Conservation (phyloP, 2,113 vertebrate species). For the Variabilichromis moorii region DNA sequence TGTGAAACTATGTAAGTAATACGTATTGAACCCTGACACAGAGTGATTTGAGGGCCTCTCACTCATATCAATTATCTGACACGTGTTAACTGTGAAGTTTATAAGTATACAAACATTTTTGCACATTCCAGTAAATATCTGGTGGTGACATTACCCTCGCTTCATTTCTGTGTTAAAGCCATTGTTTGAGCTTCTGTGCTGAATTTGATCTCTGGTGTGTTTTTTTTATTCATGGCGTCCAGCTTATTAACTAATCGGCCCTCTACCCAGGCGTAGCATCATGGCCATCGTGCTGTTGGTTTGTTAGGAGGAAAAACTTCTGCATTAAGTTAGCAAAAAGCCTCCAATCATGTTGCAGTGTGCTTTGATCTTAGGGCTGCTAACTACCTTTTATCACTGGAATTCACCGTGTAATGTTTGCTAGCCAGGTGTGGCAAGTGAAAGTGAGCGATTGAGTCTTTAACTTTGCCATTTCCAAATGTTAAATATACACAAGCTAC, state of each 20-base stretch:
- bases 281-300: neutral
- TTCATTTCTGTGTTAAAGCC: neutral
- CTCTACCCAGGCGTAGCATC: neutral
- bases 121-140: neutral
- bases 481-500: neutral
- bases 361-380: neutral
- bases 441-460: neutral
- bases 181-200: neutral
- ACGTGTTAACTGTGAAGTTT: neutral
- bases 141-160: neutral
- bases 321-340: neutral
- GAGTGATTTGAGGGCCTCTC: neutral
- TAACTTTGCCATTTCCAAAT: neutral
- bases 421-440: neutral
- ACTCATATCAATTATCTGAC: neutral
- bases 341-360: neutral
- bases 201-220: neutral
- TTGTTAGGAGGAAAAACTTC: neutral
- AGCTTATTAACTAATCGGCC: neutral
- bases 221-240: neutral
- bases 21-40: neutral
- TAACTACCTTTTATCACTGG: neutral
- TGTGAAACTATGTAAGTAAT: neutral
- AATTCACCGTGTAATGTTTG: neutral
- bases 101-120: neutral